Conservation (phyloP, 2,797 vertebrate genomes). For the Scleropages formosus region DNA sequence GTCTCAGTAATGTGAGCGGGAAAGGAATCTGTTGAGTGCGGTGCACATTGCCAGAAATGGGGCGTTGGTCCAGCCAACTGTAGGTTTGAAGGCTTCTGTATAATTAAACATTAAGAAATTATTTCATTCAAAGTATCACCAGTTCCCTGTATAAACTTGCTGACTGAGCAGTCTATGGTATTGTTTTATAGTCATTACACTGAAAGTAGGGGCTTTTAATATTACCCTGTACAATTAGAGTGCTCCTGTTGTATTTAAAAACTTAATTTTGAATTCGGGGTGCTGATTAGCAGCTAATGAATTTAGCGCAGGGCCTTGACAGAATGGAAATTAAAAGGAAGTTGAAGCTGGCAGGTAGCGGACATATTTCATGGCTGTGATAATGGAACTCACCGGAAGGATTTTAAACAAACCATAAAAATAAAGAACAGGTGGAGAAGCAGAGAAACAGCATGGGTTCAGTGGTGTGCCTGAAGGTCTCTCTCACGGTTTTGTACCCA, state of each 20-base stretch:
- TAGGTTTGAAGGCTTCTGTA: neutral
- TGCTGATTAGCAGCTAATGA: neutral
- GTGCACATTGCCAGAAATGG: neutral
- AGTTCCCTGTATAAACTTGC: neutral
- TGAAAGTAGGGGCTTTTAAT: too few relatives aligned
- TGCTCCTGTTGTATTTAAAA: too few relatives aligned
- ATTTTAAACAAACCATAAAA: too few relatives aligned
- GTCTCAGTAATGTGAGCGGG: neutral
- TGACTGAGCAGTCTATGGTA: neutral
- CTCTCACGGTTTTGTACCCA: too few relatives aligned
- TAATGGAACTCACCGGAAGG: neutral
- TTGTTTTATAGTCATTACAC: neutral
- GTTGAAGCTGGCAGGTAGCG: neutral
- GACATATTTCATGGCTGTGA: neutral
- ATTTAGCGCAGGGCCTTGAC: neutral
- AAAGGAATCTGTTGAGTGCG: neutral
- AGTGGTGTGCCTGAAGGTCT: too few relatives aligned
- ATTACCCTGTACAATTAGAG: too few relatives aligned
- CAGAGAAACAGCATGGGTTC: too few relatives aligned
- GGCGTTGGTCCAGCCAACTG: neutral
- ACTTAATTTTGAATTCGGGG: too few relatives aligned
- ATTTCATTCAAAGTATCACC: neutral
- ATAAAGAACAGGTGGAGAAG: too few relatives aligned
- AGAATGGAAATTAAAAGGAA: neutral
- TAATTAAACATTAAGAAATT: neutral